Percentiles rank a stretch among this genome's conserved stretches.
These are phyloP conservation scores for Luperina nickerlii DNA, from an alignment of 2,888 invertebrate genomes.

Conservation along the genomic window DNA sequence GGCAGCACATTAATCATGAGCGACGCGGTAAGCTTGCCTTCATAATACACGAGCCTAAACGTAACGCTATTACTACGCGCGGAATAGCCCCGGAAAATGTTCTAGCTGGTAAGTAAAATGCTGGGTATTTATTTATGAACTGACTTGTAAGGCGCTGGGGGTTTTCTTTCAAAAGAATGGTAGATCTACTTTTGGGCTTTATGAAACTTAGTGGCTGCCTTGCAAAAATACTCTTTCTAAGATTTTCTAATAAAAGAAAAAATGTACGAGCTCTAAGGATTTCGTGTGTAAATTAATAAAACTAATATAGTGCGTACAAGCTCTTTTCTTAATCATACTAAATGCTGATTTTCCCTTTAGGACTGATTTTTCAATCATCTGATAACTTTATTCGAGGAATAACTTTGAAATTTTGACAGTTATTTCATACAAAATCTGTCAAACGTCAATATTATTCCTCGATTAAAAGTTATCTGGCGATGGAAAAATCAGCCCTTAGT, in stretches of 20 bases:
- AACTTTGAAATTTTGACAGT: too few relatives aligned
- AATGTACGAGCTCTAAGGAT: neutral
- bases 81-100: slow-evolving; percentile 28
- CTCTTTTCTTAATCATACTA: slow-evolving; percentile 7
- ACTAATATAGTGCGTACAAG: slow-evolving; percentile 8
- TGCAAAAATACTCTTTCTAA: neutral
- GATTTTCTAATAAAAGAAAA: slow-evolving; percentile 8
- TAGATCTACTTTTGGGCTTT: neutral
- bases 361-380: too few relatives aligned
- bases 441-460: too few relatives aligned
- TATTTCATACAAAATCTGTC: too few relatives aligned
- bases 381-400: too few relatives aligned
- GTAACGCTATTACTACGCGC: slow-evolving; percentile 39
- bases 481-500: too few relatives aligned
- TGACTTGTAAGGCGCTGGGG: slow-evolving; percentile 19
- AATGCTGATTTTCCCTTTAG: too few relatives aligned
- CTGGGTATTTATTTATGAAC: slow-evolving; percentile 41
- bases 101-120: slow-evolving; percentile 32
- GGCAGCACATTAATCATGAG: slow-evolving; percentile 58
- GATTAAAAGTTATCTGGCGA: too few relatives aligned
- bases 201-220: slow-evolving; percentile 2
- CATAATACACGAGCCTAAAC: slow-evolving; percentile 52
- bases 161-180: neutral
- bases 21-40: slow-evolving; percentile 50
- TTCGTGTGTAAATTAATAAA: neutral